Percentiles rank a stretch among this genome's conserved stretches.
phyloP scores from a whole-genome alignment of 2,888 invertebrate genomes.

The Yponomeuta plumbellus region DNA sequence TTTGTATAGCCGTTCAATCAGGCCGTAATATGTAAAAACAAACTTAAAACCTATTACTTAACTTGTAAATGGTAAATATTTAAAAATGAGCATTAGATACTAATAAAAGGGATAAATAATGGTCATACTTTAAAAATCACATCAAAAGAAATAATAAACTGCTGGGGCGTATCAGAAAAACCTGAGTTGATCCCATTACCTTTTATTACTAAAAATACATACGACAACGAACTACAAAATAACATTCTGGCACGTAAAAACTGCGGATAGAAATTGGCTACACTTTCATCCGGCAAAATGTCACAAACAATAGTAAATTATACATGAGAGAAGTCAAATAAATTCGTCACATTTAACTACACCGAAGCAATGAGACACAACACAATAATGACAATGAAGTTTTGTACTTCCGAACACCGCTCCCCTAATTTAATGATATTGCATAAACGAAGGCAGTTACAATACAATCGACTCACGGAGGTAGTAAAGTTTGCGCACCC shows the following conservation, averaged over 20 bases:
- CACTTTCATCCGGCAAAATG: constrained; percentile 44
- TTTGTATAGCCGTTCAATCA: constrained; percentile 34
- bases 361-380: constrained; percentile 31
- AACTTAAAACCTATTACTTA: constrained; percentile 62
- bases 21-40: constrained; percentile 45
- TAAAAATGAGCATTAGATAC: constrained; percentile 70
- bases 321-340: constrained; percentile 34
- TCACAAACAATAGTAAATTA: constrained; percentile 36
- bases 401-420: constrained; percentile 18
- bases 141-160: constrained; percentile 45
- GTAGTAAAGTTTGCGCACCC: too few relatives aligned
- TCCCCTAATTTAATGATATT: constrained; percentile 30
- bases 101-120: constrained; percentile 67
- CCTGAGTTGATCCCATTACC: constrained; percentile 52
- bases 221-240: constrained; percentile 56
- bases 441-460: constrained; percentile 45
- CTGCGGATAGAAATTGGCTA: constrained; percentile 45
- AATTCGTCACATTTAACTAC: constrained; percentile 60
- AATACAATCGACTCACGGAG: constrained; percentile 27
- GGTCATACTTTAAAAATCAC: constrained; percentile 63
- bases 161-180: constrained; percentile 37
- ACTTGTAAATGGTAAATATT: constrained; percentile 67
- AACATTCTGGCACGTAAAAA: constrained; percentile 69
- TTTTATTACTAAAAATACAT: constrained; percentile 48
- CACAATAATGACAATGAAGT: constrained; percentile 20